A percentile compares a stretch with the other conserved stretches of the same genome.
Evolutionary conservation across 2,797 vertebrate genomes (phyloP).

Genomic region (Babyrousa celebensis): DNA sequence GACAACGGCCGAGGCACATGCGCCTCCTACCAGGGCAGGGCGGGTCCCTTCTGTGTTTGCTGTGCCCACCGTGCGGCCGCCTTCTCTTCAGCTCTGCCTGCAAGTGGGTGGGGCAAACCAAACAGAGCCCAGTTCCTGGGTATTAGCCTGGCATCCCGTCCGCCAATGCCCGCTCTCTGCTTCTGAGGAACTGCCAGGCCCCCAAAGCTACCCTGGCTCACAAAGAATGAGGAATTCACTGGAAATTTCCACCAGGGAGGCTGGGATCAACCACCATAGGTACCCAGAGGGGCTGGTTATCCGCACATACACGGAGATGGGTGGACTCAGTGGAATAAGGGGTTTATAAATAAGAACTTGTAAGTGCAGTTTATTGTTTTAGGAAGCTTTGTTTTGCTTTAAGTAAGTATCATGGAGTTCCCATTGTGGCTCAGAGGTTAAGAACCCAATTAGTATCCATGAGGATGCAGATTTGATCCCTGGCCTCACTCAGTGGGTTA

Average conservation of each 20-base stretch:
- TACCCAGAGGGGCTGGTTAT: neutral
- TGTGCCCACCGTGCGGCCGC: neutral
- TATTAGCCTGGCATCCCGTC: neutral
- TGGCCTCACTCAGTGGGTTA: too few relatives aligned
- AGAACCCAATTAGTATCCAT: too few relatives aligned
- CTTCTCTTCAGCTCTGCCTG: neutral
- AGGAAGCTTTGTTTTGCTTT: neutral
- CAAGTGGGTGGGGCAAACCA: neutral
- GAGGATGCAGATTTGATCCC: too few relatives aligned
- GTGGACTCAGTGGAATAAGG: accelerated
- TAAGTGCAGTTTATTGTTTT: neutral
- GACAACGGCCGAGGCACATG: accelerated
- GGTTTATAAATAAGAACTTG: neutral
- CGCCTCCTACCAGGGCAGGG: neutral
- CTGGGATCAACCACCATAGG: neutral
- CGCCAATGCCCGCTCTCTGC: neutral
- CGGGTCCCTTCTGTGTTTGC: neutral
- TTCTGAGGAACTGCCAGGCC: neutral
- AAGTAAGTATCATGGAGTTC: accelerated
- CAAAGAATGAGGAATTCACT: accelerated
- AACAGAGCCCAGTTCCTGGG: slow-evolving; percentile 11
- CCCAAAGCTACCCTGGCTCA: accelerated
- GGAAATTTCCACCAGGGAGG: accelerated
- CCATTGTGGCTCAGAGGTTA: too few relatives aligned
- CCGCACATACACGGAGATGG: neutral